A percentile compares a stretch with the other conserved stretches of the same genome.
Conservation (phyloP, 1,140 invertebrate genomes). For the Lepidurus couesii region DNA sequence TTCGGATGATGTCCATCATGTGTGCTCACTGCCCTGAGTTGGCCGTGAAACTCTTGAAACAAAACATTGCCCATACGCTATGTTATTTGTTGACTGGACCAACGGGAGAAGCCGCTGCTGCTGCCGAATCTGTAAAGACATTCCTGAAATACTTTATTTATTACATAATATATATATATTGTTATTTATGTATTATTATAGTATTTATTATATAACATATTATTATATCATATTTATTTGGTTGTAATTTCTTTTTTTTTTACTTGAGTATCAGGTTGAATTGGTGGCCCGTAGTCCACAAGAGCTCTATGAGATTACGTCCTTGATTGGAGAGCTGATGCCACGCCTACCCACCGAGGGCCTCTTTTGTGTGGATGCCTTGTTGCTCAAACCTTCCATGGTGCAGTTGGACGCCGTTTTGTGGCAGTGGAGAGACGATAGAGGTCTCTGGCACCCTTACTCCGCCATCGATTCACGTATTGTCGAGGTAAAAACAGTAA, state of each 20-base stretch:
- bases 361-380: conserved; percentile 83
- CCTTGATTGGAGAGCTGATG: conserved; percentile 92
- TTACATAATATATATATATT: neutral
- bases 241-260: neutral
- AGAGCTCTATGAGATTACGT: conserved; percentile 93
- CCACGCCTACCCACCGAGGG: conserved; percentile 87
- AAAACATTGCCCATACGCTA: conserved; percentile 91
- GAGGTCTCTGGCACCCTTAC: conserved; percentile 66
- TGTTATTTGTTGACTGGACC: conserved; percentile 85
- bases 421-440: conserved; percentile 94
- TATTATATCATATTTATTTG: neutral
- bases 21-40: conserved; percentile 88
- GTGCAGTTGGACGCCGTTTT: conserved; percentile 66
- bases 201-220: neutral
- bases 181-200: conserved; percentile 26
- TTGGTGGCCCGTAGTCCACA: conserved; percentile 83
- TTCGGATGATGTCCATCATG: conserved; percentile 92
- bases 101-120: conserved; percentile 50
- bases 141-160: neutral
- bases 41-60: conserved; percentile 80
- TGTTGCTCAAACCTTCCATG: conserved; percentile 67
- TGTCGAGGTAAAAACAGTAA: conserved; percentile 59
- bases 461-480: conserved; percentile 65
- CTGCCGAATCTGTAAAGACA: neutral
- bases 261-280: conserved; percentile 57